Evolutionary conservation across 2,113 vertebrate species (phyloP), one percentile per base, ranked within the genome.

Genomic region (Ctenomys sociabilis): DNA sequence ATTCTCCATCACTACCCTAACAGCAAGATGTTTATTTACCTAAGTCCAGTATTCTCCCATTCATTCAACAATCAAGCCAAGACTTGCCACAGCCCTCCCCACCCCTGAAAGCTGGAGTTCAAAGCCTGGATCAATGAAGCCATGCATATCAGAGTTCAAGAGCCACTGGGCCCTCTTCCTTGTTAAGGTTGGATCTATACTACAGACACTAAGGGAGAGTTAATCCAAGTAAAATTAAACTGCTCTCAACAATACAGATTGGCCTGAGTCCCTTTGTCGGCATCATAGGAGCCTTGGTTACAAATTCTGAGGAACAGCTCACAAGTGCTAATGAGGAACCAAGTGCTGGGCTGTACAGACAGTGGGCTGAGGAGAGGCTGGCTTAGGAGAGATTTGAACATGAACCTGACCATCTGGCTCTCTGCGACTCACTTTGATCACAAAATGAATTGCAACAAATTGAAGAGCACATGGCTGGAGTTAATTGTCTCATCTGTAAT

Each of bases 401-500:
- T 97, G 97, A 97, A 97, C 96, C 97, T 97, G 93, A 97, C 97
- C 97, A 98, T 97, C 97, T 98, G 97, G 95, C 94, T 96, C 95
- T 95, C 94, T 59, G 63, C 1, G 7, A 95, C 88, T 97, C 96
- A 95, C 96, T 97, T 97, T 98, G 97, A 98, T 97, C 97, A 96
- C 95, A 96, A 97, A 98, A 98, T 97, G 97, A 98, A 98, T 98
- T 95, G 97, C 97, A 97, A 97, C 96, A 97, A 98, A 98, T 97
- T 97, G 97, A 98, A 96, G 96, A 96, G 96, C 97, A 96, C 97
- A 97, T 96, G 97, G 97, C 97, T 95, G 45, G 96, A 97, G 96
- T 95, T 97, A 98, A 98, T 98, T 97, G 96, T 98, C 97, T 98
- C 97, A 96, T 98, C 95, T 95, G 97, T 97, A 98, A 98, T 96